Percentiles rank a stretch among this genome's conserved stretches.
phyloP scores from a whole-genome alignment of 2,113 vertebrate species.

The Bufo bufo region DNA sequence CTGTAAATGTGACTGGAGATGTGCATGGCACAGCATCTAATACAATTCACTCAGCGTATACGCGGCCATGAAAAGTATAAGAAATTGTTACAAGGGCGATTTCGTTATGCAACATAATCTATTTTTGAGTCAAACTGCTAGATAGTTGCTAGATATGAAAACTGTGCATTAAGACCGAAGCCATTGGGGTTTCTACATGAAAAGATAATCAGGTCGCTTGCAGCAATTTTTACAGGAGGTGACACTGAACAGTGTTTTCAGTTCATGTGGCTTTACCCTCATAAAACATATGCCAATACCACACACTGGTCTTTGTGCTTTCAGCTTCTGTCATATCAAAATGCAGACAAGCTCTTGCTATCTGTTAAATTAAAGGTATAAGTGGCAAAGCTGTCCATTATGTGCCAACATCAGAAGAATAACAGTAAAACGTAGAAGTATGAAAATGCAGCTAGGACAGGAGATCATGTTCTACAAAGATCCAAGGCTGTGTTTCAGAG shows the following conservation, averaged over 20 bases:
- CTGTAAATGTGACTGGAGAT: conserved; percentile 20
- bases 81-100: neutral
- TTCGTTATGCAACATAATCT: neutral
- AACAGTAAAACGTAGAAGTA: neutral
- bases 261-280: neutral
- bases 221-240: neutral
- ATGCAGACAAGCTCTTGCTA: neutral
- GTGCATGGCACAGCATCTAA: neutral
- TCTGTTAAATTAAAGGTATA: neutral
- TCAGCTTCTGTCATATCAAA: neutral
- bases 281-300: conserved; percentile 7
- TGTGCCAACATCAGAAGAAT: neutral
- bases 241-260: neutral
- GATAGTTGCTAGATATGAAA: neutral
- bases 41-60: neutral
- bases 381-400: neutral
- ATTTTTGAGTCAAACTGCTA: neutral
- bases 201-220: neutral
- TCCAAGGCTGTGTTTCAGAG: neutral
- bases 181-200: neutral
- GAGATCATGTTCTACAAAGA: neutral
- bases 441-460: neutral
- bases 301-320: neutral
- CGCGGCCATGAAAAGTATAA: neutral
- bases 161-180: neutral